A percentile compares a stretch with the other conserved stretches of the same genome.
These are phyloP conservation scores for Pterostichus niger DNA, from an alignment of 2,888 invertebrate species.

Conservation along the genomic window DNA sequence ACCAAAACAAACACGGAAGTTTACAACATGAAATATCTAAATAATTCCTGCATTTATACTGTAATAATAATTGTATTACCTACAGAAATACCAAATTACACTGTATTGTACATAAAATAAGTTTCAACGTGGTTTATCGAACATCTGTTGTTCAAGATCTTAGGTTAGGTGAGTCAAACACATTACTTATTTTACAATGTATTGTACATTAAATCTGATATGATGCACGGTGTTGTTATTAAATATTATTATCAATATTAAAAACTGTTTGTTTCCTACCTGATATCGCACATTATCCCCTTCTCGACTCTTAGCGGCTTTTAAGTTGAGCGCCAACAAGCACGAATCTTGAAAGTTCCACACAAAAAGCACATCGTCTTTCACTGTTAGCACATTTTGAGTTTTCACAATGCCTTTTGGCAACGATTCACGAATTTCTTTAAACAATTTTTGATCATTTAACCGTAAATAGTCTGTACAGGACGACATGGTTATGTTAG, in stretches of 20 bases:
- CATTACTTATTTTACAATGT: not conserved
- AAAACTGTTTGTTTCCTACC: constrained; percentile 75
- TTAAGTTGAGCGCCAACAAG: constrained; percentile 82
- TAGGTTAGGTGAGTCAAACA: constrained; percentile 21
- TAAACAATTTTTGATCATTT: constrained; percentile 82
- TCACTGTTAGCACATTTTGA: constrained; percentile 82
- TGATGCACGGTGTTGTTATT: not conserved
- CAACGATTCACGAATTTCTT: constrained; percentile 80
- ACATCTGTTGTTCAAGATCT: not conserved
- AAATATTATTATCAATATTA: constrained; percentile 5
- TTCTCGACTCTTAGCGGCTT: constrained; percentile 75
- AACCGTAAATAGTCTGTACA: constrained; percentile 81
- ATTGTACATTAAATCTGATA: not conserved
- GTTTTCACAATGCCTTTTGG: constrained; percentile 80
- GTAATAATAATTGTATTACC: not conserved
- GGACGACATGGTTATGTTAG: constrained; percentile 78
- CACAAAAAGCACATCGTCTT: constrained; percentile 84
- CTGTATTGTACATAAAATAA: not conserved
- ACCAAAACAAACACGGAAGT: constrained; percentile 48
- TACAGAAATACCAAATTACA: not conserved
- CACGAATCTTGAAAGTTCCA: constrained; percentile 84
- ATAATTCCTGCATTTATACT: not conserved
- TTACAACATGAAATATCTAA: not conserved
- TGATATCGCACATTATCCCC: constrained; percentile 81
- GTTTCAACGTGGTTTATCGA: not conserved